Percentiles rank a stretch among this genome's conserved stretches.
These are phyloP conservation scores for Hapalemur alaotrensis DNA, from an alignment of 2,797 vertebrate genomes.

Conservation along the genomic window DNA sequence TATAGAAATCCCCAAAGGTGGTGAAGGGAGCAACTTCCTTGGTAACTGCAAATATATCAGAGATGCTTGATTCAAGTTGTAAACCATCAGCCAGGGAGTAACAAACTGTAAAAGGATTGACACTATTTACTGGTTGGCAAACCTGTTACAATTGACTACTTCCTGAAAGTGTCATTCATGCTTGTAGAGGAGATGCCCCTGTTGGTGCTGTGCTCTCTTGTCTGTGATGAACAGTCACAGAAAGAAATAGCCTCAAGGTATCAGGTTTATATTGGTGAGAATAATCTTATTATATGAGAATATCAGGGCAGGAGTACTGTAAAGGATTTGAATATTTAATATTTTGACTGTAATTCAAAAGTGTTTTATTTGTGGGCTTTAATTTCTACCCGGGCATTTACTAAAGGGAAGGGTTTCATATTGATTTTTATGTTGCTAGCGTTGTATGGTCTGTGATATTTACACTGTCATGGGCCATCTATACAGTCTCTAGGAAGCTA, in stretches of 20 bases:
- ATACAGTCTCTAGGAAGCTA: not conserved
- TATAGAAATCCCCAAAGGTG: not conserved
- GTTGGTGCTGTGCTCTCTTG: not conserved
- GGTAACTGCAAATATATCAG: not conserved
- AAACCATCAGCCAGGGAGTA: not conserved
- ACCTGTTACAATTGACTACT: not conserved
- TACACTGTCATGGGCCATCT: not conserved
- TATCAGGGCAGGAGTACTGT: not conserved
- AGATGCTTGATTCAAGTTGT: not conserved
- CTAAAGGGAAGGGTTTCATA: not conserved
- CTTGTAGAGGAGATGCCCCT: not conserved
- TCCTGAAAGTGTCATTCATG: not conserved
- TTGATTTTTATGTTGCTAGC: not conserved
- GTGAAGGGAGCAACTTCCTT: not conserved
- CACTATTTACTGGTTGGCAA: not conserved
- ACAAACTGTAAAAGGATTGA: not conserved
- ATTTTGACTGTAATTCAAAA: not conserved
- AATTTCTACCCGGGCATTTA: not conserved
- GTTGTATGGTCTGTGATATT: not conserved
- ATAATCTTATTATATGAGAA: not conserved
- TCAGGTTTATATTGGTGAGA: not conserved
- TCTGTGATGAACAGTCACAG: not conserved
- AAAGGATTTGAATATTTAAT: not conserved
- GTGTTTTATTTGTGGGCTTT: not conserved
- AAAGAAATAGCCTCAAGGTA: not conserved